Evolutionary conservation across 2,888 invertebrate genomes (phyloP).

Genomic region (Zygogramma bicolorata): DNA sequence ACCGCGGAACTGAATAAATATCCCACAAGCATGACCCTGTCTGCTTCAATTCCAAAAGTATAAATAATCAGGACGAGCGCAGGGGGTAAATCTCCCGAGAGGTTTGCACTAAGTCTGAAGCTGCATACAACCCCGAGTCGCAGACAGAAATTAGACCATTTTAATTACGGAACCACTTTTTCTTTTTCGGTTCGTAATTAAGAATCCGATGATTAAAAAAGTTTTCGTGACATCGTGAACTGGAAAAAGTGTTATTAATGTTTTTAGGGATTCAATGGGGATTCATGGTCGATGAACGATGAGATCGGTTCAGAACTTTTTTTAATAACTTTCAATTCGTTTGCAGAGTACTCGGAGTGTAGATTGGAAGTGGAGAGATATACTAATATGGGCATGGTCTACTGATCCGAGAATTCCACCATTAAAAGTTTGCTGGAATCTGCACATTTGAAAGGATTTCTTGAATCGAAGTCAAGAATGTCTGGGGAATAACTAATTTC

Average conservation of each 20-base stretch:
- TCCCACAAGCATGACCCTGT: background rate
- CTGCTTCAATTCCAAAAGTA: background rate
- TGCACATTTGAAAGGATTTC: too few relatives aligned
- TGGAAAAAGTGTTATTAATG: conserved; percentile 14
- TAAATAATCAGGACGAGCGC: background rate
- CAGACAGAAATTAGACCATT: conserved; percentile 31
- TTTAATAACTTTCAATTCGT: conserved; percentile 7
- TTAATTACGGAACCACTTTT: conserved; percentile 34
- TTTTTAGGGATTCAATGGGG: background rate
- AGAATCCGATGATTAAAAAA: conserved; percentile 39
- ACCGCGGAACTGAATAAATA: background rate
- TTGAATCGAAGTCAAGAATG: too few relatives aligned
- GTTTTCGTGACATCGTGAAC: conserved; percentile 24
- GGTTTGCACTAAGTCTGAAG: background rate
- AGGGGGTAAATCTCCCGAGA: conserved; percentile 1
- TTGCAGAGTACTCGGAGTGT: background rate
- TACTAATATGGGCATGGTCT: background rate
- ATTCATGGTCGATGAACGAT: conserved; percentile 6
- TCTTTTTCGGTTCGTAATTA: conserved; percentile 33
- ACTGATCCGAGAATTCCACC: background rate
- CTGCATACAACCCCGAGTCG: background rate
- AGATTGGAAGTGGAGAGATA: background rate
- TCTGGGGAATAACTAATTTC: too few relatives aligned
- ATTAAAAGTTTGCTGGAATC: too few relatives aligned
- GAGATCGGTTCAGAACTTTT: background rate